Base-by-base conservation (phyloP, 2,113 vertebrate species). In the Malurus cyaneus region DNA sequence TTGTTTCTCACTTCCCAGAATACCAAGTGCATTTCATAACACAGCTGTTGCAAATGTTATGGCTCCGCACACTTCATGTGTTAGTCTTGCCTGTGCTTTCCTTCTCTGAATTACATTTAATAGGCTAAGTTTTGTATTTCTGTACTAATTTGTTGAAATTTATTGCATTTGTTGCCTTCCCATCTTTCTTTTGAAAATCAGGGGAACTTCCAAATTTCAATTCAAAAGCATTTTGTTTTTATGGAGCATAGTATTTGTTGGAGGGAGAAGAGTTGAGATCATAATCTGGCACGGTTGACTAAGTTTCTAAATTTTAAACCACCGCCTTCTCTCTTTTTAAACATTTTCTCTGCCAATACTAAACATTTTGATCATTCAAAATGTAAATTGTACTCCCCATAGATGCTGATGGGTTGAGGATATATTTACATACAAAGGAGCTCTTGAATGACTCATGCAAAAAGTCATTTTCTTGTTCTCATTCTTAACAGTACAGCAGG, bases 341-440 rank as follows among this genome's bases (percentile, higher is more conserved):
- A 95, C 86, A 97, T 97, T 96, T 97, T 96, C 94, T 74, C 71
- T 97, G 97, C 96, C 78, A 76, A 89, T 77, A 90, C 92, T 96
- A 96, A 97, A 92, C 96, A 70, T 90, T 93, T 88, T 95, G 96
- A 96, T 97, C 94, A 95, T 97, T 97, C 94, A 93, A 93, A 98
- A 97, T 96, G 95, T 96, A 97, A 97, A 97, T 97, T 95, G 69
- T 86, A 64, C 89, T 97, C 95, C 88, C 96, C 73, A 65, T 79
- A 77, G 57, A 96, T 92, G 79, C 94, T 96, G 93, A 97, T 89
- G 92, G 81, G 53, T 79, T 96, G 47, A 17, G 25, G 91, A 95
- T 95, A 86, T 94, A 96, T 96, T 93, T 95, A 86, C 90, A 85
- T 93, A 94, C 88, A 44, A 53, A 93, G 89, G 93, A 88, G 71